Conservation (phyloP, 2,888 invertebrate species). For the Minunthozetes semirufus region DNA sequence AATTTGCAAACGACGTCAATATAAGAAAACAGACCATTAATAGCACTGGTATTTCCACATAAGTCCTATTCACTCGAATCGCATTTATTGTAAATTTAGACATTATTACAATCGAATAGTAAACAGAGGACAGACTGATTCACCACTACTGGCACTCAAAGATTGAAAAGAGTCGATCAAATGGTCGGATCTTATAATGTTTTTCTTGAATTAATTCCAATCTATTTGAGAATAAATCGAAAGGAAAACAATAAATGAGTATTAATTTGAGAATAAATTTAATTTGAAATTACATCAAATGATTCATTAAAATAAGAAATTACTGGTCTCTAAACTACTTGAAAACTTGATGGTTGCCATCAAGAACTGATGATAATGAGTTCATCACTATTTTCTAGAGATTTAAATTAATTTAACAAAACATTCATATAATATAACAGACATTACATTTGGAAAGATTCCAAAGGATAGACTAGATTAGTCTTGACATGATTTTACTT, state of each 20-base stretch:
- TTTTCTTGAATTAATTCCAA: not conserved
- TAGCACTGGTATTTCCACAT: not conserved
- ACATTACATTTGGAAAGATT: too few species aligned
- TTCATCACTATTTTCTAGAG: too few species aligned
- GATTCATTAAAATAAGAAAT: not conserved
- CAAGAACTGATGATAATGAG: too few species aligned
- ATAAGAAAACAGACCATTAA: not conserved
- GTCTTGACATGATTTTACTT: too few species aligned
- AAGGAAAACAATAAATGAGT: not conserved
- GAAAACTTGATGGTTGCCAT: too few species aligned
- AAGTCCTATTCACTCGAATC: constrained; percentile 10
- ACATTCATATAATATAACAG: too few species aligned
- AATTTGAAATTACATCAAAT: not conserved
- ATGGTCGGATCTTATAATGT: not conserved
- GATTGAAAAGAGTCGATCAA: not conserved
- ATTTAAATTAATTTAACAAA: too few species aligned
- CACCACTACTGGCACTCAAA: not conserved
- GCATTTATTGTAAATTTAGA: constrained; percentile 12
- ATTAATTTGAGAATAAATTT: not conserved
- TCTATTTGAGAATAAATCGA: not conserved
- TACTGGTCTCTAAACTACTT: too few species aligned
- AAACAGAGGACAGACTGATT: not conserved
- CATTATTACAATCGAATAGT: not conserved
- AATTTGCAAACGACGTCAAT: constrained; percentile 18
- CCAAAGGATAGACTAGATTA: too few species aligned